These are phyloP conservation scores for Sebastes schlegelii DNA, from an alignment of 2,113 vertebrate genomes.

Conservation along the genomic window DNA sequence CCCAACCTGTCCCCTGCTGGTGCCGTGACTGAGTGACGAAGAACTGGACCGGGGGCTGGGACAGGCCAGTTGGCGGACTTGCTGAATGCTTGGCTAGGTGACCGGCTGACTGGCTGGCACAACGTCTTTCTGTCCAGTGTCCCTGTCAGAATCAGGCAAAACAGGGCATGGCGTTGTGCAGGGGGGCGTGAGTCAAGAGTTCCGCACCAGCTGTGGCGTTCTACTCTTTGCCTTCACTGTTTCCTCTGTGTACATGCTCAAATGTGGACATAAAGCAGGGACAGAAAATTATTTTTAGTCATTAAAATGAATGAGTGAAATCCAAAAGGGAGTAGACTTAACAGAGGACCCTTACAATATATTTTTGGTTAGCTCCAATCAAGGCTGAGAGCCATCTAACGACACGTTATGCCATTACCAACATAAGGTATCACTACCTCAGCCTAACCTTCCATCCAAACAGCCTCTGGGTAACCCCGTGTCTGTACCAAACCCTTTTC, in stretches of 20 bases:
- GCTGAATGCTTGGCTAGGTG: slow-evolving; percentile 29
- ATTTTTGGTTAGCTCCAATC: slow-evolving; percentile 1
- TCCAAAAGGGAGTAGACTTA: slow-evolving; percentile 5
- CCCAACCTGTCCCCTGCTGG: slow-evolving; percentile 45
- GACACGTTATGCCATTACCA: not conserved
- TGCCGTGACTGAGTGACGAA: slow-evolving; percentile 50
- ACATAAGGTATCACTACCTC: not conserved
- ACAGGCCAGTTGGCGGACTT: slow-evolving; percentile 27
- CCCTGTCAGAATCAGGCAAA: slow-evolving; percentile 45
- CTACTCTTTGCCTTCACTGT: slow-evolving; percentile 29
- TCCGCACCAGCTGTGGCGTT: slow-evolving; percentile 40
- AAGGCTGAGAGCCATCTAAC: slow-evolving; percentile 6
- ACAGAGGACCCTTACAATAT: slow-evolving; percentile 1
- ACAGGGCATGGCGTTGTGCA: slow-evolving; percentile 44
- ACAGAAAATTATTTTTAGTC: slow-evolving; percentile 42
- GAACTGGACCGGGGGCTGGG: slow-evolving; percentile 34
- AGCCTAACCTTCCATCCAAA: not conserved
- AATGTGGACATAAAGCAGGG: slow-evolving; percentile 47
- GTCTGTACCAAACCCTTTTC: slow-evolving; percentile 13
- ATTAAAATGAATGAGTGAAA: slow-evolving; percentile 54
- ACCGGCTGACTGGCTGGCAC: slow-evolving; percentile 38
- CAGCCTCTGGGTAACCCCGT: slow-evolving; percentile 2
- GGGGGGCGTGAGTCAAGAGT: slow-evolving; percentile 49
- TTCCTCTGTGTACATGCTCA: slow-evolving; percentile 35
- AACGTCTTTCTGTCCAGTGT: slow-evolving; percentile 45